Evolutionary conservation across 2,888 invertebrate genomes (phyloP), one percentile per base, ranked within the genome.

Genomic region (Terebella lapidaria): DNA sequence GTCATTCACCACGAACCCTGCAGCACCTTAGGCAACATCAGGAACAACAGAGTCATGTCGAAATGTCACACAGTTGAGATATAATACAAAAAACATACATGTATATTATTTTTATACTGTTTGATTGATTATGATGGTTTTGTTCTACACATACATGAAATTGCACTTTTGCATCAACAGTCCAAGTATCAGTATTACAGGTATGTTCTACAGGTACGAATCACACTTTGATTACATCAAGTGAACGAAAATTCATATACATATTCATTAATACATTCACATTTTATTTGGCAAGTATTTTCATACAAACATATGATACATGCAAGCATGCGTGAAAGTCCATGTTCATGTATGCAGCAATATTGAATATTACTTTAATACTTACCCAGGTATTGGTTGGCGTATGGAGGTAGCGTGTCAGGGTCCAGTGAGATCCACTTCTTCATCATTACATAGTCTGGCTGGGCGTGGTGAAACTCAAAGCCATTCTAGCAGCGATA

Each of bases 1-100:
- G 3, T 88, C 86, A 79, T 92, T 91, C 0, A 91, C 84, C 4
- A 94, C 91, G 68, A 94, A 85, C 3, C 89, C 92, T 30, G 92
- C 94, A 3, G 91, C 90, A 52, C 94, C 77, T 76, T n/a, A 10
- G 15, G 10, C 24, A 49, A n/a, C 49, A 49, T 49, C 10, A 22
- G 22, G 22, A 22, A 49, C 22, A 49, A 10, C 49, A 49, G 10
- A 35, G 5, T 22, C n/a, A 49, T 22, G 49, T 24, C 24, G 49
- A 5, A 10, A 49, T n/a, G 22, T 49, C 5, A 49, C 10, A 22
- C 22, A 49, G 5, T 5, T 20, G 15, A 20, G 49, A 49, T 5
- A 22, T 49, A 5, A 49, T 49, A 10, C 42, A n/a, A 35, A 35
- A 35, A 10, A 10, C 10, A 35, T 35, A n/a, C n/a, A n/a, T n/a